These are phyloP conservation scores for Helogale parvula DNA, from an alignment of 2,113 vertebrate genomes.

Conservation along the genomic window DNA sequence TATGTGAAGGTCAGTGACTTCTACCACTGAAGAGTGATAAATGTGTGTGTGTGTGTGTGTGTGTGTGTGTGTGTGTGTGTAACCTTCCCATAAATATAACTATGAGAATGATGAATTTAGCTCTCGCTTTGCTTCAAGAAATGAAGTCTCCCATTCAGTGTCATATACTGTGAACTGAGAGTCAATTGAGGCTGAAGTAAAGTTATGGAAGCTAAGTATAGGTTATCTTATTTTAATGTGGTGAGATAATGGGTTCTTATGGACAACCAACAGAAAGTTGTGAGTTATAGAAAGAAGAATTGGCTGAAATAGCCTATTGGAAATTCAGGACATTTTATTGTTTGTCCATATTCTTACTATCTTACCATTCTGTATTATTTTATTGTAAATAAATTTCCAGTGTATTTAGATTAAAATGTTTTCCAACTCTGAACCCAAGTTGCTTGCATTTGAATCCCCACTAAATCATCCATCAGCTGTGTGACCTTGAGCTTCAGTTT, in stretches of 20 bases:
- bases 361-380: not conserved
- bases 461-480: not conserved
- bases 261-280: not conserved
- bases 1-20: not conserved
- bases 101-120: constrained; percentile 6
- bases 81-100: not conserved
- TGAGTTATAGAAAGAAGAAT: not conserved
- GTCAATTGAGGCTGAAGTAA: not conserved
- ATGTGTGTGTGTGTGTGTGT: not conserved
- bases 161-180: not conserved
- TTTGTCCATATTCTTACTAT: not conserved
- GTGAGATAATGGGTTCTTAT: not conserved
- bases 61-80: not conserved
- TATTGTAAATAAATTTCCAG: not conserved
- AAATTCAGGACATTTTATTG: not conserved
- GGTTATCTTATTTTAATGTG: not conserved
- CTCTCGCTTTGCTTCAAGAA: not conserved
- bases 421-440: not conserved
- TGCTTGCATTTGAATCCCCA: not conserved
- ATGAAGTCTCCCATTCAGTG: not conserved
- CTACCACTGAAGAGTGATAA: not conserved
- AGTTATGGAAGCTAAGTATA: not conserved
- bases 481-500: not conserved
- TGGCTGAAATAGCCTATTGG: not conserved
- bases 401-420: not conserved